These are phyloP conservation scores for Xerus rutilus DNA, from an alignment of 2,797 vertebrate genomes.

Conservation along the genomic window DNA sequence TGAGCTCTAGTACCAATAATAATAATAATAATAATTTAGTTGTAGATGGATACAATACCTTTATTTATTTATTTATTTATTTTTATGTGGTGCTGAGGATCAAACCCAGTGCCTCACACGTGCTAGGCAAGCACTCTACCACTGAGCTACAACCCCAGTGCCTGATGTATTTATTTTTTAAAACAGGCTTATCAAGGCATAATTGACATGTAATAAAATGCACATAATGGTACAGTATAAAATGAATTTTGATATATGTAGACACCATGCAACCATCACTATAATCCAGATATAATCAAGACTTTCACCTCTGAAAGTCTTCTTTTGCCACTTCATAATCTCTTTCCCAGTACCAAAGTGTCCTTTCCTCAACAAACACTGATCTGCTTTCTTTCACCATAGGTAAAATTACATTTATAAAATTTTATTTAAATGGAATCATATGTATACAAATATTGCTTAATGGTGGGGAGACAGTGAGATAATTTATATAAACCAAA, in stretches of 20 bases:
- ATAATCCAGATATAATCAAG: background rate
- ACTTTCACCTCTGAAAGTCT: background rate
- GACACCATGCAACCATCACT: background rate
- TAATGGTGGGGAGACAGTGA: background rate
- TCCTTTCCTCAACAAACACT: background rate
- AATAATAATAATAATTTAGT: too few relatives aligned
- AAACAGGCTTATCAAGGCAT: background rate
- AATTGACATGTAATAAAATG: background rate
- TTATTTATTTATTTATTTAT: too few relatives aligned
- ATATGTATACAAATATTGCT: background rate
- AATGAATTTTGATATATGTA: constrained; percentile 14
- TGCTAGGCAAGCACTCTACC: too few relatives aligned
- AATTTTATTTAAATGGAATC: background rate
- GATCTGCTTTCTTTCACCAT: background rate
- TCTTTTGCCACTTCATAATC: constrained; percentile 1
- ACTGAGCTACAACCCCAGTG: too few relatives aligned
- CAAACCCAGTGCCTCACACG: too few relatives aligned
- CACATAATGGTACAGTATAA: background rate
- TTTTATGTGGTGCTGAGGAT: too few relatives aligned
- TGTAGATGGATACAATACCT: too few relatives aligned
- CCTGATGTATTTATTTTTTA: constrained; percentile 19
- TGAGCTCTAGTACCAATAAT: too few relatives aligned
- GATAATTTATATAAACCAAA: background rate
- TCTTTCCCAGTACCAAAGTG: background rate
- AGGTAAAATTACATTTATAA: constrained; percentile 44